Evolutionary conservation across 2,888 invertebrate species (phyloP), one percentile per base, ranked within the genome.

Genomic region (Asteroscopus sphinx): DNA sequence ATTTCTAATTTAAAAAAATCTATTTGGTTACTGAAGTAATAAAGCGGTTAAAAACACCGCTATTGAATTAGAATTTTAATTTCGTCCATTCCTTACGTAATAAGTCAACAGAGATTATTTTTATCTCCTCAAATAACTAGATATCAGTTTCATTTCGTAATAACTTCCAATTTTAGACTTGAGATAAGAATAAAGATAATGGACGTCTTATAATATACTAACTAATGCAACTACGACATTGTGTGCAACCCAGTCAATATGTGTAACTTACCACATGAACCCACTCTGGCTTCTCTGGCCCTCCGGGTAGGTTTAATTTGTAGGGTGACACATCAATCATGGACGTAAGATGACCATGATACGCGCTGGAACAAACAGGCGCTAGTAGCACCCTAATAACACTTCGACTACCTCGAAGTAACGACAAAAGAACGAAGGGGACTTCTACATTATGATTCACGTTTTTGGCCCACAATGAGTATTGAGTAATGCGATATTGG

Each of bases 281-380:
- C 95, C 97, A 97, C 55, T 97, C 96, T 79, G 97, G 97, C 88
- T 98, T 97, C 65, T 96, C 96, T 68, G 97, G 96, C 71, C 97
- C 97, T 79, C 97, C 97, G 55, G 97, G 97, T 81, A 97, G 96
- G 91, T 98, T 97, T 93, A 99, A 98, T 95, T 99, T 99, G 96
- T 99, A 99, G 53, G 99, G 99, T 73, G 99, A 99, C 86, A 99
- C 97, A 94, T 99, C 98, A 95, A 99, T 99, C 91, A 98, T 96
- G 65, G 99, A 97, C 58, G 97, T 97, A 89, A 99, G 96, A 91
- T 99, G 99, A 69, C 99, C 99, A 93, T 99, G 99, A 95, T 99
- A 99, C 56, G 99, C 99, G 95, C 99, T 99, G 96, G 81, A 96
- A 95, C 95, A 95, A 95, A 93, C 86, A 92, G 89, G 92, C 86